These are phyloP conservation scores for Shargacucullia verbasci DNA, from an alignment of 2,888 invertebrate species.

Conservation along the genomic window DNA sequence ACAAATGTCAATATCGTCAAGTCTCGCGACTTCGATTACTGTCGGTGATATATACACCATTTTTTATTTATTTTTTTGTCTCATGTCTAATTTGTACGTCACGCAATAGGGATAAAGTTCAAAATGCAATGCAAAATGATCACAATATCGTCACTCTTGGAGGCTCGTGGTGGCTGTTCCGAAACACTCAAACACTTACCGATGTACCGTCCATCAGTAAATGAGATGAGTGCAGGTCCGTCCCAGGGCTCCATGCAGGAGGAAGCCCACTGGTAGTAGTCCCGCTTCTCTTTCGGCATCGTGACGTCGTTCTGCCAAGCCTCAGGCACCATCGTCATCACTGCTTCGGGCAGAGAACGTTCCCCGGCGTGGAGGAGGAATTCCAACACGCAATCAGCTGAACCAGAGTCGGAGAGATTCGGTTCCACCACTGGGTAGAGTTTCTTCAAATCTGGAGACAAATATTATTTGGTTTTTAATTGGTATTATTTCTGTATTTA, in stretches of 20 bases:
- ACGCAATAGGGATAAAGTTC: no score
- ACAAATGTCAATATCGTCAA: no score
- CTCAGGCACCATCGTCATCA: conserved; percentile 99
- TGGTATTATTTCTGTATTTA: no score
- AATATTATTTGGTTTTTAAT: background rate
- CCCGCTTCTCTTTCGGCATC: conserved; percentile 97
- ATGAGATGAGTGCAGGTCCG: conserved; percentile 98
- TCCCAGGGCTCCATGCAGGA: conserved; percentile 99
- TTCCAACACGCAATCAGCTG: conserved; percentile 99
- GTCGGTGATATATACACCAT: no score
- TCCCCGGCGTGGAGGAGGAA: conserved; percentile 98
- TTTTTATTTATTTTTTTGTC: no score
- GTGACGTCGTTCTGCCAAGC: conserved; percentile 99
- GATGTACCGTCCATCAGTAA: conserved; percentile 99
- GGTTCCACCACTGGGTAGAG: conserved; percentile 99
- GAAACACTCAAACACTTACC: conserved; percentile 82
- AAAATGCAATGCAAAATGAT: no score
- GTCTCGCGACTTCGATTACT: no score
- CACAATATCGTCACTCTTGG: no score
- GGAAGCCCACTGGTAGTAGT: conserved; percentile 99
- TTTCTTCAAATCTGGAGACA: conserved; percentile 91
- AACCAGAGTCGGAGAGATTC: conserved; percentile 99
- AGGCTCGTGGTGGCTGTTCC: no score
- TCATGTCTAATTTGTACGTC: no score
- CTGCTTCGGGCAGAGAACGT: conserved; percentile 97